Conservation (phyloP, 2,888 invertebrate genomes). For the Parnassius smintheus region DNA sequence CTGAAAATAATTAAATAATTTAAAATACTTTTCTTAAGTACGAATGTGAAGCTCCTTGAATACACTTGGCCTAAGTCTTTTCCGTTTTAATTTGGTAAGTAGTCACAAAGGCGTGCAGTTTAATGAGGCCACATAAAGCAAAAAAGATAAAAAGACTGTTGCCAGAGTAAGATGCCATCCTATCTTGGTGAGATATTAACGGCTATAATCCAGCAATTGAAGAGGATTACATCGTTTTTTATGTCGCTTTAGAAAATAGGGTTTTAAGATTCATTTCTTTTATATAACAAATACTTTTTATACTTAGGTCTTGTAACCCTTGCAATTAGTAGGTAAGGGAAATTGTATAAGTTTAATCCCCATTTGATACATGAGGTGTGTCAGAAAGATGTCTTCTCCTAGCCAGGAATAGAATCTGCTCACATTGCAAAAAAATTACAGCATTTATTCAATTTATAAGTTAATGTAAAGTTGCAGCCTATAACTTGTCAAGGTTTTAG, state of each 20-base stretch:
- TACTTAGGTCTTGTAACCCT: slow-evolving; percentile 37
- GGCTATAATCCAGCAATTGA: slow-evolving; percentile 76
- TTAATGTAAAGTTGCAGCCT: too few species aligned
- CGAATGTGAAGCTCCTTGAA: slow-evolving; percentile 1
- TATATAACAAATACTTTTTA: slow-evolving; percentile 57
- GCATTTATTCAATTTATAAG: too few species aligned
- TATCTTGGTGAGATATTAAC: slow-evolving; percentile 70
- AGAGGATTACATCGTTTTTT: slow-evolving; percentile 74
- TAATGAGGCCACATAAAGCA: slow-evolving; percentile 62
- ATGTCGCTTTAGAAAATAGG: slow-evolving; percentile 43
- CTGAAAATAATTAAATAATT: too few species aligned
- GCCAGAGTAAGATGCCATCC: slow-evolving; percentile 42
- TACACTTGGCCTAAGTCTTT: slow-evolving; percentile 18
- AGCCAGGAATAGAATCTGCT: too few species aligned
- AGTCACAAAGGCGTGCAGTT: slow-evolving; percentile 64
- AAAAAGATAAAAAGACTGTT: slow-evolving; percentile 59
- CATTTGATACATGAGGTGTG: too few species aligned
- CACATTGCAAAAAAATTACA: too few species aligned
- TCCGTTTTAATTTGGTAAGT: slow-evolving; percentile 71
- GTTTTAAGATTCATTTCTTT: slow-evolving; percentile 31
- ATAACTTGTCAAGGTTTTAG: too few species aligned
- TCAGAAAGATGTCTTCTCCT: too few species aligned
- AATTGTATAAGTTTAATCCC: too few species aligned
- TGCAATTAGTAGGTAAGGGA: too few species aligned
- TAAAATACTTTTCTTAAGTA: too few species aligned